Percentiles rank a stretch among this genome's conserved stretches.
Evolutionary conservation across 2,888 invertebrate species (phyloP).

Genomic region (Sarcophaga rosellei): DNA sequence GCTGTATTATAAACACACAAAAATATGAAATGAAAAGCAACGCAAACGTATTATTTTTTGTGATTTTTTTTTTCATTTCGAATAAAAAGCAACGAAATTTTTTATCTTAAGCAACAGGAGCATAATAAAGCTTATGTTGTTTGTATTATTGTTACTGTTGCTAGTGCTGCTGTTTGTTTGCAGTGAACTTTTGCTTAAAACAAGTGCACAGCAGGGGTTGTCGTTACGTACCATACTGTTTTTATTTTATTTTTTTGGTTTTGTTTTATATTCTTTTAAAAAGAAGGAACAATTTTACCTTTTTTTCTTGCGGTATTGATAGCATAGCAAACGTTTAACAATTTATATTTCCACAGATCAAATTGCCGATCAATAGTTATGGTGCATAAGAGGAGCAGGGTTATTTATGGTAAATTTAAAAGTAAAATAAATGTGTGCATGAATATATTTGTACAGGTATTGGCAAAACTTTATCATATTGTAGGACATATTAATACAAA

Average conservation of each 20-base stretch:
- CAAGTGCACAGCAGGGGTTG: constrained; percentile 79
- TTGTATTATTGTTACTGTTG: constrained; percentile 39
- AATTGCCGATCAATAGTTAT: constrained; percentile 63
- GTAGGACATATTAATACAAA: constrained; percentile 72
- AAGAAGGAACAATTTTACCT: constrained; percentile 49
- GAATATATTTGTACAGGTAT: neutral
- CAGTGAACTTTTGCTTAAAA: constrained; percentile 73
- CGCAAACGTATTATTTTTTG: constrained; percentile 17
- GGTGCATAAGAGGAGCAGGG: constrained; percentile 17
- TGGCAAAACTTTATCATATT: constrained; percentile 51
- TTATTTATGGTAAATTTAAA: neutral
- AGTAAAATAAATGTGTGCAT: constrained; percentile 2
- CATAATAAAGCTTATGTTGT: constrained; percentile 58
- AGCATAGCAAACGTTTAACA: constrained; percentile 47
- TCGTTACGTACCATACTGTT: constrained; percentile 49
- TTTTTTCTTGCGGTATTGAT: constrained; percentile 29
- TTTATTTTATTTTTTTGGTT: neutral
- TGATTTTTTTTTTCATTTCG: too few species aligned
- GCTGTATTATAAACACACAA: neutral
- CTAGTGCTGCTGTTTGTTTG: constrained; percentile 59
- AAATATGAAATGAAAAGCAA: constrained; percentile 5
- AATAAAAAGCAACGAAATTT: neutral
- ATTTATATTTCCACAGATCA: constrained; percentile 62
- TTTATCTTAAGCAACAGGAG: constrained; percentile 63
- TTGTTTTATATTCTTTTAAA: neutral